These are phyloP conservation scores for Corythaixoides concolor DNA, from an alignment of 2,113 vertebrate species.

Conservation along the genomic window DNA sequence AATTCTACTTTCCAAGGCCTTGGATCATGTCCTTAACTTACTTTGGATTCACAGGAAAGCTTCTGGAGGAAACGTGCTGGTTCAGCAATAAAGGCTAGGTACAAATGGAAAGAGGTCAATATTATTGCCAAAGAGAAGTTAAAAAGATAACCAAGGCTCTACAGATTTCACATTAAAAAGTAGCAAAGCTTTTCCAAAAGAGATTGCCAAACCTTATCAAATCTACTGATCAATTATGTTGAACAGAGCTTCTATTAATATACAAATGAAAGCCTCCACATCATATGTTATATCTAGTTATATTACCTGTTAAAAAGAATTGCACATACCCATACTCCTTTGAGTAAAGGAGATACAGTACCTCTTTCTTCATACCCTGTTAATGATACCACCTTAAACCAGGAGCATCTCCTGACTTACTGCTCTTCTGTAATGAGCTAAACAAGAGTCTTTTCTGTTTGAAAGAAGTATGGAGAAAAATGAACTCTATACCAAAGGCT, in stretches of 20 bases:
- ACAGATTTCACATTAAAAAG: not conserved
- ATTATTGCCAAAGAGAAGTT: not conserved
- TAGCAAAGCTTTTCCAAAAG: not conserved
- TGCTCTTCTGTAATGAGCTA: not conserved
- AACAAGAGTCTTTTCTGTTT: not conserved
- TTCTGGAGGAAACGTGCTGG: accelerated
- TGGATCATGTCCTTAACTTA: not conserved
- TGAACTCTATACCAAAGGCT: not conserved
- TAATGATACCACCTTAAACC: not conserved
- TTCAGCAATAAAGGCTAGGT: not conserved
- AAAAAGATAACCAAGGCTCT: not conserved
- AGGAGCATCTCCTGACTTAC: not conserved
- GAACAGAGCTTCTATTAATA: not conserved
- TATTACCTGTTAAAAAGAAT: not conserved
- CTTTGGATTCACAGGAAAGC: not conserved
- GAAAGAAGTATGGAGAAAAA: not conserved
- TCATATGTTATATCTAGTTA: not conserved
- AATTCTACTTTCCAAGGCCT: not conserved
- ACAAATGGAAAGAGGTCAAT: not conserved
- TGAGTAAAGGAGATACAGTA: not conserved
- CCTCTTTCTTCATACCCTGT: not conserved
- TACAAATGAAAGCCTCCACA: not conserved
- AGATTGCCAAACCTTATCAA: not conserved
- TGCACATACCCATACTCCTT: not conserved
- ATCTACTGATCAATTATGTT: not conserved